These are phyloP conservation scores for Atopsyche davidsoni DNA, from an alignment of 1,140 invertebrate species.

Conservation along the genomic window DNA sequence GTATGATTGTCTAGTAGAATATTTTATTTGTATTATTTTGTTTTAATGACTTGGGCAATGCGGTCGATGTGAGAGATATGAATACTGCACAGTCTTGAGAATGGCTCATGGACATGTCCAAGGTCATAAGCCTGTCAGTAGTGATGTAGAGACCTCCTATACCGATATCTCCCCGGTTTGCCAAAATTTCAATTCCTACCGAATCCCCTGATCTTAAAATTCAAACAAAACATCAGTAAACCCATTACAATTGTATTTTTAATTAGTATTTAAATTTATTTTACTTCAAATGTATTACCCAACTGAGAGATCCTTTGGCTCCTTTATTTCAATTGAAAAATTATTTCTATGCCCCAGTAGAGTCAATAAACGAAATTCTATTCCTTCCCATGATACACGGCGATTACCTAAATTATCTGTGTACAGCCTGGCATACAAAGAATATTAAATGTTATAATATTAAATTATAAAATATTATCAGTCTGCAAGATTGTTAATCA, in stretches of 20 bases:
- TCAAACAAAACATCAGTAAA: neutral
- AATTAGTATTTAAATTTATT: neutral
- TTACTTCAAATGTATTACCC: constrained; percentile 39
- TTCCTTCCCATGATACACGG: constrained; percentile 56
- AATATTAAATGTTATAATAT: constrained; percentile 6
- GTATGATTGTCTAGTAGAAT: constrained; percentile 2
- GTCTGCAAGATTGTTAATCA: neutral
- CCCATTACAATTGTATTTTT: neutral
- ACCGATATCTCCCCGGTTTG: constrained; percentile 52
- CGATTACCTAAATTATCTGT: constrained; percentile 39
- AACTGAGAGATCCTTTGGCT: constrained; percentile 45
- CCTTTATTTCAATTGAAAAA: constrained; percentile 61
- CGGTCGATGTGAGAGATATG: constrained; percentile 65
- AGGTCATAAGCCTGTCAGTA: constrained; percentile 42
- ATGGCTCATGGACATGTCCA: constrained; percentile 56
- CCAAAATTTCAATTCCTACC: constrained; percentile 46
- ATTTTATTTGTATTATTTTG: constrained; percentile 2
- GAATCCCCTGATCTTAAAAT: constrained; percentile 49
- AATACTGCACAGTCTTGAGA: constrained; percentile 67
- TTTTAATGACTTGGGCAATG: constrained; percentile 57
- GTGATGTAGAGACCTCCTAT: constrained; percentile 64
- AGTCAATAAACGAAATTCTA: constrained; percentile 58
- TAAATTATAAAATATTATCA: neutral
- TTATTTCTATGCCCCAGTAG: constrained; percentile 57
- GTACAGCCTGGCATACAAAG: constrained; percentile 29